Evolutionary conservation across 2,113 vertebrate genomes (phyloP), one percentile per base, ranked within the genome.

Genomic region (Hemiprocne comata): DNA sequence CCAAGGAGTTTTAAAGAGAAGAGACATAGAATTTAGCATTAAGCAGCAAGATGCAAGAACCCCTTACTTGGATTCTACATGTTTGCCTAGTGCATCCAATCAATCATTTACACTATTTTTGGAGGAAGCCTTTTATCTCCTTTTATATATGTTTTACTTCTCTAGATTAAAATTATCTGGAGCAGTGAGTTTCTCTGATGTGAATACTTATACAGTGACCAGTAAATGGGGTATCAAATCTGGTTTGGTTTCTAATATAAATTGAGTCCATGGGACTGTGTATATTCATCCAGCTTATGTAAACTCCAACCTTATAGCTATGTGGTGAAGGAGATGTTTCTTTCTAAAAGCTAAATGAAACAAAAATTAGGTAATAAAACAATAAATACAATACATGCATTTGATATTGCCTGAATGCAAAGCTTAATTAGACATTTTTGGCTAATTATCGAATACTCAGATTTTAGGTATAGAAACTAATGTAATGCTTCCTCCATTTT

Each of bases 401-500:
- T 94, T 89, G 42, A 55, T 85, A 58, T n/a, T 77, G 46, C 42
- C 38, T 64, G 50, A 72, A 73, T 42, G 10, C 0, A 5, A 82
- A 51, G 53, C 36, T 54, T 38, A 71, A 40, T 80, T 57, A 55
- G 38, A 55, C 36, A n/a, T 64, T 80, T 77, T 64, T n/a, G 51
- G 21, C 13, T 77, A 55, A 67, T 60, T 74, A 58, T 81, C 71
- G 25, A 73, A 60, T 29, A 29, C 64, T 90, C 33, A 36, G 54
- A 62, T 83, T 77, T 86, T 74, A 26, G 77, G 38, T 90, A 60
- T 36, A 60, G 29, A 13, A 81, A 73, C 10, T 88, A 80, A 84
- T 81, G 26, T 84, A 91, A 81, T 44, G 29, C 34, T 90, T 79
- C 67, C 55, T 92, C 65, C 67, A 71, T 93, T 86, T 95, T 76